Conservation (phyloP, 2,888 invertebrate species). For the Epinotia nisella region DNA sequence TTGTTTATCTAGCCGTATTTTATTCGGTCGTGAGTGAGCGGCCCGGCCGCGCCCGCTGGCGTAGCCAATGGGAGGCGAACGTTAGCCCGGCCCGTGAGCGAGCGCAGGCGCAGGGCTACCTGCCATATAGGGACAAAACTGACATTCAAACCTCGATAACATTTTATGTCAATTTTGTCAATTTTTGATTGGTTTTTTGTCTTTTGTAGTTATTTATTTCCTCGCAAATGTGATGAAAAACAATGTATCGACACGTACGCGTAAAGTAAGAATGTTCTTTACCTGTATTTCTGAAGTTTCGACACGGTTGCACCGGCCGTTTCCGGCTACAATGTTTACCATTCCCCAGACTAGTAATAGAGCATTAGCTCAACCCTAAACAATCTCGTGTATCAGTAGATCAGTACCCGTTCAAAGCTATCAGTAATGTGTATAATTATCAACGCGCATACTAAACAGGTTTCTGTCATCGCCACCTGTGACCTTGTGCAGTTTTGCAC, state of each 20-base stretch:
- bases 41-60: constrained; percentile 61
- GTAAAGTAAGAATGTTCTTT: too few species aligned
- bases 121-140: too few species aligned
- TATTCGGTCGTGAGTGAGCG: constrained; percentile 55
- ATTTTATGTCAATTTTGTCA: too few species aligned
- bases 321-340: too few species aligned
- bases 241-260: too few species aligned
- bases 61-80: constrained; percentile 53
- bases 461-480: constrained; percentile 31
- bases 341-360: too few species aligned
- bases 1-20: constrained; percentile 19
- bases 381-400: not conserved
- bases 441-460: constrained; percentile 5
- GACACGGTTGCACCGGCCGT: too few species aligned
- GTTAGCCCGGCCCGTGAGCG: constrained; percentile 15
- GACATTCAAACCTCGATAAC: too few species aligned
- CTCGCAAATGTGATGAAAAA: too few species aligned
- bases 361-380: not conserved
- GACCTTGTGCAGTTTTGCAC: constrained; percentile 37
- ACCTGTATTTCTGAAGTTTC: too few species aligned
- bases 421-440: constrained; percentile 26
- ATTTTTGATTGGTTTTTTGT: too few species aligned
- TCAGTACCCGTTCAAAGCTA: constrained; percentile 3
- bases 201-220: too few species aligned
- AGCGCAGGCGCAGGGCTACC: constrained; percentile 7